Evolutionary conservation across 35 echinoderm and acorn worm species (phyloP), one percentile per base, ranked within the genome.

Genomic region (Diadema setosum): DNA sequence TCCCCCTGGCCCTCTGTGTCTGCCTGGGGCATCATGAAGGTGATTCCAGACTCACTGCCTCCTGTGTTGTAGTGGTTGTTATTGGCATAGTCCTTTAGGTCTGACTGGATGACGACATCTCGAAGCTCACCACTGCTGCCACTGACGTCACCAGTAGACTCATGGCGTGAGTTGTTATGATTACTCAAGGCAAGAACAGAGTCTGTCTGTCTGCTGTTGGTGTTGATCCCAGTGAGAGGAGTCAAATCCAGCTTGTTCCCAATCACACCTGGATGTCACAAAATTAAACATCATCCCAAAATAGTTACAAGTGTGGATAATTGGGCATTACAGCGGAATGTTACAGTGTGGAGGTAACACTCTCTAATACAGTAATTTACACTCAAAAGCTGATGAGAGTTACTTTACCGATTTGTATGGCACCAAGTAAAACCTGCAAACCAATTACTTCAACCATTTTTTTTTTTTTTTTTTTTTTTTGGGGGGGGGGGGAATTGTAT

Each of bases 171-270:
- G 52, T 69, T 12, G 85, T 52, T 43, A 27, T 40, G 57, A 35
- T 35, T 29, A 43, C 65, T 3, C 34, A 63, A 33, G 58, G 78
- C 16, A n/a, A n/a, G n/a, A n/a, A n/a, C n/a, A 34, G 86, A 46
- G 35, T 83, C 42, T 75, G 36, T 44, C 42, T 74, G 58, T 69
- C 32, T 59, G 48, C 84, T 52, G 7, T 86, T 42, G 6, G 37
- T 52, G 20, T 83, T 56, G 18, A 33, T 27, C 57, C 95, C 95
- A 31, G 95, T 93, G n/a, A 93, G 80, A 5, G 94, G 90, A 46
- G 91, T 86, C 83, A 91, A 84, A 33, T 97, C 91, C 34, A 97
- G 69, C 26, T 92, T 60, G 61, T 83, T 82, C 8, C 94, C 94
- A 55, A 93, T 97, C 33, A 87, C 80, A 81, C 94, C 92, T 94